These are phyloP conservation scores for Sipha maydis DNA, from an alignment of 2,888 invertebrate species.

Conservation along the genomic window DNA sequence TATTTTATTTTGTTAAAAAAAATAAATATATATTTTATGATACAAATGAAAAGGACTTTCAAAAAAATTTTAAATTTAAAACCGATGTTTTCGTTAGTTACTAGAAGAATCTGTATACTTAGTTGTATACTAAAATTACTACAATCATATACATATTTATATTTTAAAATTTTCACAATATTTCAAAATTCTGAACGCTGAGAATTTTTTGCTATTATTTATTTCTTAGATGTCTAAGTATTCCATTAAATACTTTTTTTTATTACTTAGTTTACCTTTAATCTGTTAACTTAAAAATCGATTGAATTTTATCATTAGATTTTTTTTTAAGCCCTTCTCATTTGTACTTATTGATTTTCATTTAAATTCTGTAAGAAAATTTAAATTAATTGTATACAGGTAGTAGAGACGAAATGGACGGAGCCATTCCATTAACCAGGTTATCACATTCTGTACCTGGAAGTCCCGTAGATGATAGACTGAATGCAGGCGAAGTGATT, in stretches of 20 bases:
- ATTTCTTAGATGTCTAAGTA: no score
- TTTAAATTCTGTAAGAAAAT: background rate
- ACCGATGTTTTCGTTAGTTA: no score
- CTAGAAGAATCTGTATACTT: no score
- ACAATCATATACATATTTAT: no score
- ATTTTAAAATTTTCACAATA: no score
- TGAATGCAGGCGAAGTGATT: slow-evolving; percentile 80
- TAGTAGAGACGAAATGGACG: slow-evolving; percentile 68
- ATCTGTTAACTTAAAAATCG: no score
- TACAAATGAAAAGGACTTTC: background rate
- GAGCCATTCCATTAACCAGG: slow-evolving; percentile 72
- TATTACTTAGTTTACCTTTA: no score
- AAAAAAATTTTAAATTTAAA: background rate
- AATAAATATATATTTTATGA: background rate
- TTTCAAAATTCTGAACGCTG: no score
- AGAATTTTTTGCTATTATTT: no score
- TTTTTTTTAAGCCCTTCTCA: background rate
- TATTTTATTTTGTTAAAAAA: background rate
- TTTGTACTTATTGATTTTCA: background rate
- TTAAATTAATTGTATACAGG: slow-evolving; percentile 24
- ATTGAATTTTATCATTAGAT: no score
- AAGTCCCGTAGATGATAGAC: slow-evolving; percentile 75
- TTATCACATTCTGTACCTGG: slow-evolving; percentile 78
- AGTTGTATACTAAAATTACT: no score
- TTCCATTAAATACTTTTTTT: no score